Evolutionary conservation across 1,140 invertebrate species (phyloP).

Genomic region (Zaprionus ornatus): DNA sequence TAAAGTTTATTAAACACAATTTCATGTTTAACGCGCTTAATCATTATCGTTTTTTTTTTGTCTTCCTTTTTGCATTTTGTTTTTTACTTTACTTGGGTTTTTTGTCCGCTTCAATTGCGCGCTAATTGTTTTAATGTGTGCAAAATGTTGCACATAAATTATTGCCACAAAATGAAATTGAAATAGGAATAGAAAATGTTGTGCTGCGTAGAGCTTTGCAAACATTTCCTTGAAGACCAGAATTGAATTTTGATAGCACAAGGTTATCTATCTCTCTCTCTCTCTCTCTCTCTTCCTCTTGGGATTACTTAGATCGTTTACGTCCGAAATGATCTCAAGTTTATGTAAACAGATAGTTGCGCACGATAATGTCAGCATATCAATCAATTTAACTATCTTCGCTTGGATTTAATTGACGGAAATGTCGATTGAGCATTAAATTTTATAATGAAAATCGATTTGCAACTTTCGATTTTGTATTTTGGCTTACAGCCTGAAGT

Average conservation of each 20-base stretch:
- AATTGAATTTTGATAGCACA: not conserved
- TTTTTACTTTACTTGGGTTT: not conserved
- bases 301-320: not conserved
- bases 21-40: slow-evolving; percentile 47
- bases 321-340: not conserved
- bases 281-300: not conserved
- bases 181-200: not conserved
- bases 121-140: slow-evolving; percentile 60
- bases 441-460: slow-evolving; percentile 1
- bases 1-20: slow-evolving; percentile 63
- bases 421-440: not conserved
- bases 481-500: not conserved
- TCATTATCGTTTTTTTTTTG: slow-evolving; percentile 27
- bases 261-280: not conserved
- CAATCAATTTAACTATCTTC: slow-evolving; percentile 3
- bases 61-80: slow-evolving; percentile 16
- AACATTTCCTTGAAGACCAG: not conserved
- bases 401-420: slow-evolving; percentile 1
- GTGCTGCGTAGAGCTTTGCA: not conserved
- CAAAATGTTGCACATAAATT: slow-evolving; percentile 42
- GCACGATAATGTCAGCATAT: slow-evolving; percentile 1
- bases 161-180: slow-evolving; percentile 18
- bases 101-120: slow-evolving; percentile 52
- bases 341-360: not conserved
- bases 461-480: not conserved